A percentile compares a stretch with the other conserved stretches of the same genome.
These are phyloP conservation scores for Drosophila rubida DNA, from an alignment of 2,888 invertebrate genomes.

Conservation along the genomic window DNA sequence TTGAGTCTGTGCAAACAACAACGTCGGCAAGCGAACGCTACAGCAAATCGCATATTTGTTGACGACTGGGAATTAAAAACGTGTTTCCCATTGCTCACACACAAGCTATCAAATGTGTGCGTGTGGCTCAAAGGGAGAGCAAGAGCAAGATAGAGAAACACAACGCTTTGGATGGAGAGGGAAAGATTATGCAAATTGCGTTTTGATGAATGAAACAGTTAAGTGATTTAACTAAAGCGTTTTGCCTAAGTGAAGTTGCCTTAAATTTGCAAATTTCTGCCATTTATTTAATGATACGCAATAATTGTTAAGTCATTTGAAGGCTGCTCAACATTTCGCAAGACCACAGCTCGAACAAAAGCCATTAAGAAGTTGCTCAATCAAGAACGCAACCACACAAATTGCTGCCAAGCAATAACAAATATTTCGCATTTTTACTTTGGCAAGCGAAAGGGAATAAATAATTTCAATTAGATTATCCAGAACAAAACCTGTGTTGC, in stretches of 20 bases:
- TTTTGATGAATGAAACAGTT: slow-evolving; percentile 50
- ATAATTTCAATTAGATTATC: no score
- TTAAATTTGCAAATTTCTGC: slow-evolving; percentile 17
- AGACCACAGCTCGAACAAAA: slow-evolving; percentile 16
- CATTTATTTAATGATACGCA: slow-evolving; percentile 43
- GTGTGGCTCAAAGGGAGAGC: background rate
- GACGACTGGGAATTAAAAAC: slow-evolving; percentile 74
- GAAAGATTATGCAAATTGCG: slow-evolving; percentile 48
- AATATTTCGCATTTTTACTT: slow-evolving; percentile 33
- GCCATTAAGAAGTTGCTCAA: slow-evolving; percentile 2
- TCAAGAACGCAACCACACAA: background rate
- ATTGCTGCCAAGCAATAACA: slow-evolving; percentile 7
- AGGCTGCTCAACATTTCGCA: background rate
- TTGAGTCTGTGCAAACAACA: slow-evolving; percentile 50
- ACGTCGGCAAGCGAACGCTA: slow-evolving; percentile 20
- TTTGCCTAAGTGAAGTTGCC: slow-evolving; percentile 31
- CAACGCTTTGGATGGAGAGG: background rate
- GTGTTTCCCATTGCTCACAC: slow-evolving; percentile 40
- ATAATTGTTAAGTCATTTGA: slow-evolving; percentile 29
- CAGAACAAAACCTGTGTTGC: no score
- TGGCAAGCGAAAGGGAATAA: background rate
- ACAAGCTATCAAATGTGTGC: slow-evolving; percentile 1
- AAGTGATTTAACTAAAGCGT: slow-evolving; percentile 42
- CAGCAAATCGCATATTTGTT: slow-evolving; percentile 52
- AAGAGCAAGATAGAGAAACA: background rate